Evolutionary conservation across 1,140 invertebrate species (phyloP).

Genomic region (Platorchestia sp.): DNA sequence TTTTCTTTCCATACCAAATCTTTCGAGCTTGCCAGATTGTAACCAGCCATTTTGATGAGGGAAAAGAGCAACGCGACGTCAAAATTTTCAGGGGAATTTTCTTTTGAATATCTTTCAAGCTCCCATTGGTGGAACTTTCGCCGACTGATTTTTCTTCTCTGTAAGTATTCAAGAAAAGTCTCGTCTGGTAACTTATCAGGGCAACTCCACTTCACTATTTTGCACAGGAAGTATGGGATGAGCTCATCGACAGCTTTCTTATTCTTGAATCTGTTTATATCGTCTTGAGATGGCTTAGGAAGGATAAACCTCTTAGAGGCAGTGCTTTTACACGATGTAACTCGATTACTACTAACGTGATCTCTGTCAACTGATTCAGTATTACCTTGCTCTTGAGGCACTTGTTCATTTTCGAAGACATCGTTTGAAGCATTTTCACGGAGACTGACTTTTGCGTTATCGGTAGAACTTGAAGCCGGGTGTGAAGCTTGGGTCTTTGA

Average conservation of each 20-base stretch:
- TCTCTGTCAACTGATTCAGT: neutral
- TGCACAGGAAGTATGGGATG: neutral
- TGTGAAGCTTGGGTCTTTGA: neutral
- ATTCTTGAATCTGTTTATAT: slow-evolving; percentile 45
- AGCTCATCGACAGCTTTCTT: slow-evolving; percentile 37
- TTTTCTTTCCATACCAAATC: slow-evolving; percentile 24
- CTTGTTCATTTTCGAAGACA: neutral
- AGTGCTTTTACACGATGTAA: neutral
- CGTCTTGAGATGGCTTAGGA: neutral
- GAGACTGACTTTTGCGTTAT: neutral
- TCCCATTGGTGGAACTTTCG: neutral
- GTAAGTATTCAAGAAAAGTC: slow-evolving; percentile 2
- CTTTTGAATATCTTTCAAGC: neutral
- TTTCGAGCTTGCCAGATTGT: neutral
- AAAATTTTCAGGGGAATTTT: neutral
- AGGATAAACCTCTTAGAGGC: neutral
- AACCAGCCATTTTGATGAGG: slow-evolving; percentile 13
- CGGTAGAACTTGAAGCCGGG: neutral
- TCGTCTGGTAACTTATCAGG: slow-evolving; percentile 36
- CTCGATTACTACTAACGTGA: neutral
- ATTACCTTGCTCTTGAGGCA: neutral
- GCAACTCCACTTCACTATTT: neutral
- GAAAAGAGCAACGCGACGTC: neutral
- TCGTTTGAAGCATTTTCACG: neutral
- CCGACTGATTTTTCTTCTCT: neutral